phyloP scores from a whole-genome alignment of 2,113 vertebrate genomes.

The Callospermophilus lateralis region DNA sequence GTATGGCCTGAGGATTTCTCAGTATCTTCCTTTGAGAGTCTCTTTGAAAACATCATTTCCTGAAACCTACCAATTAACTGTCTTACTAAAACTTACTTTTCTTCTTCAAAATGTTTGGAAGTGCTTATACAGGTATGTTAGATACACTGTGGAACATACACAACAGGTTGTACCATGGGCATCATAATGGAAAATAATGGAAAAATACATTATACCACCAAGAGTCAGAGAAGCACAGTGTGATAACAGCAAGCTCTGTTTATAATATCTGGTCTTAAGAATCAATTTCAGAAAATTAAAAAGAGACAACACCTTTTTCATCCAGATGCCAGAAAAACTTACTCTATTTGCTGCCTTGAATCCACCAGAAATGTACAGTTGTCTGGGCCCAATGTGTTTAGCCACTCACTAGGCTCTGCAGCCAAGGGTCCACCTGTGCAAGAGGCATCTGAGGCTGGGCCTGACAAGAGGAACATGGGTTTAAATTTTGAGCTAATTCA shows the following conservation, averaged over 20 bases:
- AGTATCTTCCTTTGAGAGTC: not conserved
- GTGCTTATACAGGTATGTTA: constrained; percentile 10
- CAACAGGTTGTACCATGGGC: not conserved
- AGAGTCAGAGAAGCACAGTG: no score
- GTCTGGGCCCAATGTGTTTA: not conserved
- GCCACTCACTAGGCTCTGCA: not conserved
- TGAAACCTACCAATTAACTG: not conserved
- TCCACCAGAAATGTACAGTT: not conserved
- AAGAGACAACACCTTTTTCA: not conserved
- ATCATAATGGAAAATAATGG: not conserved
- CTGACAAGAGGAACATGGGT: not conserved
- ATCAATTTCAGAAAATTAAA: not conserved
- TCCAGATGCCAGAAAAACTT: not conserved
- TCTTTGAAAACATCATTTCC: not conserved
- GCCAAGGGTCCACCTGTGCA: not conserved
- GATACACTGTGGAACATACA: not conserved
- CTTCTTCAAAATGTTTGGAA: not conserved
- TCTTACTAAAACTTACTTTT: constrained; percentile 27
- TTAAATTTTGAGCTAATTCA: not conserved
- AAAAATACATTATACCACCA: not conserved
- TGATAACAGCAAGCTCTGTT: not conserved
- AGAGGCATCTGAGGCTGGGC: not conserved
- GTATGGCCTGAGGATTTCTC: rapidly evolving
- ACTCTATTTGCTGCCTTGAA: not conserved
- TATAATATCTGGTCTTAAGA: not conserved